Evolutionary conservation across 2,113 vertebrate genomes (phyloP).

Genomic region (Trematocara nigrifrons): DNA sequence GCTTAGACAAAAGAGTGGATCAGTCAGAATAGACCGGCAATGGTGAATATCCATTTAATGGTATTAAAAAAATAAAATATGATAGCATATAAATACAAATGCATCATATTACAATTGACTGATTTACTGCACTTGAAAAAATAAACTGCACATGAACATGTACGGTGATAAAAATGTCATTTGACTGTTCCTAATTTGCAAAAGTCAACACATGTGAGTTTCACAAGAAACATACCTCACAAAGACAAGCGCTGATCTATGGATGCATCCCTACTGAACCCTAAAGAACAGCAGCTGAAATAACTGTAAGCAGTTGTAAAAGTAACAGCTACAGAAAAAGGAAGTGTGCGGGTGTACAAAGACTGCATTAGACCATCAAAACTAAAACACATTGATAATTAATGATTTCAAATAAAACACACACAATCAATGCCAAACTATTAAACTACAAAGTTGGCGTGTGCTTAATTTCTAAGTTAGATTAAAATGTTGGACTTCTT

Average conservation of each 20-base stretch:
- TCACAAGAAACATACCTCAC: neutral
- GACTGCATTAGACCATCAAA: neutral
- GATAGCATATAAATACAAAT: neutral
- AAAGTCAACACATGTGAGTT: neutral
- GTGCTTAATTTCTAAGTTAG: neutral
- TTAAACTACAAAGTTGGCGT: neutral
- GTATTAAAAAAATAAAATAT: neutral
- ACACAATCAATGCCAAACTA: neutral
- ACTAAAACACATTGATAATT: neutral
- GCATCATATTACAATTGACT: neutral
- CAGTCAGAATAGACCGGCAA: rapidly evolving
- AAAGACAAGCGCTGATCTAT: neutral
- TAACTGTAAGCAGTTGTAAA: neutral
- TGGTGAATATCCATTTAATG: neutral
- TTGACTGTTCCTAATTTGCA: neutral
- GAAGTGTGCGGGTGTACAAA: neutral
- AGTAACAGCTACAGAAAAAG: neutral
- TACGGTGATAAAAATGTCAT: neutral
- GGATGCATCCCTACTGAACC: neutral
- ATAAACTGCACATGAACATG: neutral
- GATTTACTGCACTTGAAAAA: neutral
- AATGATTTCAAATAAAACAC: neutral
- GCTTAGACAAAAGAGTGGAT: rapidly evolving
- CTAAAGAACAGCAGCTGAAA: neutral
- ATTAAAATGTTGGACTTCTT: neutral